phyloP scores from a whole-genome alignment of 2,888 invertebrate genomes.

The Stegophylla sp. region DNA sequence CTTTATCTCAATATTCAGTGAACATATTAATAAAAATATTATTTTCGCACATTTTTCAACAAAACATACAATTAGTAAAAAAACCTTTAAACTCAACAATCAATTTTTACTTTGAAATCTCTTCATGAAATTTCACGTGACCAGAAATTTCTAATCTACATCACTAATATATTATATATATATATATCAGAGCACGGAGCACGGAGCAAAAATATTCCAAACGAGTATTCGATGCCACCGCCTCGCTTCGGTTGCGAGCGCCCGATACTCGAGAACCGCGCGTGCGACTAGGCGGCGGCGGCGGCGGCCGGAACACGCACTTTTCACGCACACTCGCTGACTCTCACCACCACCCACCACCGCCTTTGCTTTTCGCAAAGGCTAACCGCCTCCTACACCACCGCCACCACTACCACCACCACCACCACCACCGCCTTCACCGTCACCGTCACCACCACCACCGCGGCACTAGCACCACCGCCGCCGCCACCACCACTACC shows the following conservation, averaged over 20 bases:
- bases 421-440: conserved; percentile 67
- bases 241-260: neutral
- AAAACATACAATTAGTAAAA: too few species aligned
- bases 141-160: too few species aligned
- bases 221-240: neutral
- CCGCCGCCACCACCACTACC: conserved; percentile 64
- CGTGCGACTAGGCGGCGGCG: conserved; percentile 32
- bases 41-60: too few species aligned
- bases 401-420: too few species aligned
- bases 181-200: too few species aligned
- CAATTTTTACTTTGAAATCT: too few species aligned
- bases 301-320: conserved; percentile 36
- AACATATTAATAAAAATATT: too few species aligned
- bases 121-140: too few species aligned
- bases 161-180: too few species aligned
- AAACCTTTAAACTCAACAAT: too few species aligned
- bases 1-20: too few species aligned
- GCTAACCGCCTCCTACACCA: neutral
- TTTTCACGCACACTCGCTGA: conserved; percentile 26
- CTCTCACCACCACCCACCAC: conserved; percentile 69
- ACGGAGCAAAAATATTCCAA: neutral
- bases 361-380: neutral
- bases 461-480: conserved; percentile 63
- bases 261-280: neutral
- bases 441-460: conserved; percentile 61